These are phyloP conservation scores for Nasonia vitripennis DNA, from an alignment of 1,140 invertebrate species.

Conservation along the genomic window DNA sequence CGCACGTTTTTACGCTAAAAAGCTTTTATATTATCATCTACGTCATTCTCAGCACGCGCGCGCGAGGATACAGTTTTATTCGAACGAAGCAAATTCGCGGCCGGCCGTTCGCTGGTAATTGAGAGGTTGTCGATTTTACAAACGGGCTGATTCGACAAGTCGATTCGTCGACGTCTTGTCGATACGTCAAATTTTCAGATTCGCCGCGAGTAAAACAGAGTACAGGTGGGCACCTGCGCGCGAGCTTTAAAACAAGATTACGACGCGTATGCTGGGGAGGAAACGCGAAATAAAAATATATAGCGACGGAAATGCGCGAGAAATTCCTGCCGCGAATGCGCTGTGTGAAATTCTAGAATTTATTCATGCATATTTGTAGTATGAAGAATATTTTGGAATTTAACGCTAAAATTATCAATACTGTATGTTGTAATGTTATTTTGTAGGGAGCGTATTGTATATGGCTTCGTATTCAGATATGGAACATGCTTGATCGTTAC, in stretches of 20 bases:
- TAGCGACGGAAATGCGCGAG: neutral
- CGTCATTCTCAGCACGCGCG: neutral
- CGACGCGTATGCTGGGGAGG: neutral
- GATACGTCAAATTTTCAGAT: constrained; percentile 26
- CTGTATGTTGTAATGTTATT: too few species aligned
- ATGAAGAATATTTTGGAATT: neutral
- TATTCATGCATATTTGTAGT: neutral
- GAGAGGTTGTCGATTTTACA: constrained; percentile 26
- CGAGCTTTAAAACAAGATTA: neutral
- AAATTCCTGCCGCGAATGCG: too few species aligned
- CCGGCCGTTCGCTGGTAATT: neutral
- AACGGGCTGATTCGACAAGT: constrained; percentile 19
- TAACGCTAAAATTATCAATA: neutral
- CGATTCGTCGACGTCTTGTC: constrained; percentile 16
- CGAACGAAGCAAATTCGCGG: neutral
- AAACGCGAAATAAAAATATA: neutral
- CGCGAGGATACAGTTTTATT: neutral
- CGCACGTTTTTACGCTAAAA: too few species aligned
- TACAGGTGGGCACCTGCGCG: neutral
- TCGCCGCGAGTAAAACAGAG: neutral
- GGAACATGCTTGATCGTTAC: too few species aligned
- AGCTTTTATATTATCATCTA: too few species aligned
- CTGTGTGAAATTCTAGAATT: too few species aligned
- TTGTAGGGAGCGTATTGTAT: too few species aligned
- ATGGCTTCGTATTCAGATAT: too few species aligned